phyloP scores from a whole-genome alignment of 2,113 vertebrate species.

The Corydoras maculifer region DNA sequence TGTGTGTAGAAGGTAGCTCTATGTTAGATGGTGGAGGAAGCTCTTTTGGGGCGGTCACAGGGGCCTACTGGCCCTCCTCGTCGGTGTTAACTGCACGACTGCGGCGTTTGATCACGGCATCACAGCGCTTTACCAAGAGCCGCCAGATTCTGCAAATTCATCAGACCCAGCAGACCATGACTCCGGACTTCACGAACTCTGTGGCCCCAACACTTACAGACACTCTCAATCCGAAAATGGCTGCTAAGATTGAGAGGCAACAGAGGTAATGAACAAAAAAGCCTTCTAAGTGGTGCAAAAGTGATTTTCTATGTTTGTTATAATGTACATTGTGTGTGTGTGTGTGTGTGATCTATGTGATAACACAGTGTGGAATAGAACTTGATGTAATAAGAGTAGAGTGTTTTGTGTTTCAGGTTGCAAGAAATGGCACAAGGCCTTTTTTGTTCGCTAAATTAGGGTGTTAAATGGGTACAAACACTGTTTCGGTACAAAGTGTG shows the following conservation, averaged over 20 bases:
- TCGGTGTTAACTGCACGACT: slow-evolving; percentile 89
- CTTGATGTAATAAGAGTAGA: too few species aligned
- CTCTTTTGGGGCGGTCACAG: slow-evolving; percentile 48
- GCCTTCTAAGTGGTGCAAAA: too few species aligned
- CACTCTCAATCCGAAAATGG: slow-evolving; percentile 89
- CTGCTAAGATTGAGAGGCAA: slow-evolving; percentile 93
- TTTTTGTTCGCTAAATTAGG: too few species aligned
- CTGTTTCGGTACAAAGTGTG: too few species aligned
- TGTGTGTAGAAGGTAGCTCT: slow-evolving; percentile 69
- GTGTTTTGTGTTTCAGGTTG: too few species aligned
- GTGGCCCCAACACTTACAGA: slow-evolving; percentile 76
- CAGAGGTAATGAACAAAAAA: slow-evolving; percentile 71
- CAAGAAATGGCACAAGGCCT: too few species aligned
- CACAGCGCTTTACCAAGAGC: slow-evolving; percentile 89
- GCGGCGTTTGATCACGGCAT: slow-evolving; percentile 91
- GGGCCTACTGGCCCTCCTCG: slow-evolving; percentile 87
- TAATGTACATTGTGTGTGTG: neutral
- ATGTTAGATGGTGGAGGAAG: slow-evolving; percentile 64
- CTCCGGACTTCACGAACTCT: slow-evolving; percentile 66
- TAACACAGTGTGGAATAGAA: too few species aligned
- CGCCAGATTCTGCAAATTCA: slow-evolving; percentile 86
- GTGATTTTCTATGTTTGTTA: too few species aligned
- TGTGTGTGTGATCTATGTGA: too few species aligned
- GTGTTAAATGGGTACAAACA: too few species aligned
- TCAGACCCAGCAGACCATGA: slow-evolving; percentile 64